Base-by-base conservation (phyloP, 2,113 vertebrate species). In the Xiphorhynchus elegans region DNA sequence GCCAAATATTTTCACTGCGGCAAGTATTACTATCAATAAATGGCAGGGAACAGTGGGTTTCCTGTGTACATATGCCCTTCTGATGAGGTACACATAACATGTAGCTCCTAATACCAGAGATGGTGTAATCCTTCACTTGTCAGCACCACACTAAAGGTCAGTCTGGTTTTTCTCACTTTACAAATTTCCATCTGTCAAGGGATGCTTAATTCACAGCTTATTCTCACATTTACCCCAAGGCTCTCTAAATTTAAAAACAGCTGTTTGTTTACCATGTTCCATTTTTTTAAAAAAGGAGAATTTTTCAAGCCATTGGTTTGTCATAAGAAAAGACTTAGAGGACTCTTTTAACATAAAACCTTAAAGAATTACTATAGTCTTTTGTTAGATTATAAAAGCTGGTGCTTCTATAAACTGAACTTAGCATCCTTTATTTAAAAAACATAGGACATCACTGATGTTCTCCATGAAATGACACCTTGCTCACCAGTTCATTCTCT, bases 91-190 rank as follows among this genome's bases (percentile, higher is more conserved):
- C 95, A 90, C 59, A 74, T 81, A 97, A 93, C 96, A 96, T 89
- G 94, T 94, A 93, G 42, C 84, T 94, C 47, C 81, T 78, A 96
- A 97, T 87, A 84, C 86, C 90, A 90, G 87, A 89, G 90, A 88
- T 64, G 78, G 60, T 94, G 95, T 97, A 97, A 97, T 97, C 70
- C 94, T 95, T 95, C 89, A 94, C 96, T 97, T 97, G 95, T 97
- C 94, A 97, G 96, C 90, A 94, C 92, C 20, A 47, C 78, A 83
- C 79, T 92, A 92, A 95, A 96, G 95, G 95, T 97, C 95, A 96
- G 94, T 97, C 98, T 98, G 98, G 67, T 97, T 92, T 98, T 98
- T 97, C 94, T 98, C 98, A 98, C 96, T 96, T 97, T 89, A 89
- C 91, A 97, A 98, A 96, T 96, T 97, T 93, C 94, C 97, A 96